A percentile compares a stretch with the other conserved stretches of the same genome.
Evolutionary conservation across 2,797 vertebrate species (phyloP).

Genomic region (Amphiprion clarkii): DNA sequence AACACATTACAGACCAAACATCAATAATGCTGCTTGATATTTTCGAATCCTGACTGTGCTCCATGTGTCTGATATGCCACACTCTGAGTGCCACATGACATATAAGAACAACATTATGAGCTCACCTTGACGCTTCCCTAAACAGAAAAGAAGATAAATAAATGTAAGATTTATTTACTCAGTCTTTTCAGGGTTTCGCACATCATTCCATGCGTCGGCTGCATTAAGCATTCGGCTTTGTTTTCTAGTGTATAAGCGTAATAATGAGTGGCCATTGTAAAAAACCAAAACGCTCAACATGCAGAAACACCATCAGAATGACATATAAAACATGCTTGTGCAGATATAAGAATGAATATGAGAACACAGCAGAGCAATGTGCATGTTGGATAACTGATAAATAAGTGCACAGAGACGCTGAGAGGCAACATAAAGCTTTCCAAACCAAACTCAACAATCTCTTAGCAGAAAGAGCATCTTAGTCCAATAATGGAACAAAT

Average conservation of each 20-base stretch:
- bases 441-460: slow-evolving; percentile 33
- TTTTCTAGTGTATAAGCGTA: neutral
- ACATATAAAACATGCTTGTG: slow-evolving; percentile 17
- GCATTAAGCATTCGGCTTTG: slow-evolving; percentile 6
- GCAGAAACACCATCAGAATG: slow-evolving; percentile 7
- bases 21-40: slow-evolving; percentile 1
- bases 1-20: slow-evolving; percentile 33
- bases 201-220: slow-evolving; percentile 36
- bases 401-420: slow-evolving; percentile 29
- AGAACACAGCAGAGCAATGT: slow-evolving; percentile 1
- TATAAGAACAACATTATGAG: slow-evolving; percentile 57
- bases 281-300: slow-evolving; percentile 22
- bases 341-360: slow-evolving; percentile 2
- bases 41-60: slow-evolving; percentile 5
- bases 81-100: slow-evolving; percentile 43
- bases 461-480: slow-evolving; percentile 14
- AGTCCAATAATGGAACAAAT: neutral
- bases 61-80: slow-evolving; percentile 38
- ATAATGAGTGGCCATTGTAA: neutral
- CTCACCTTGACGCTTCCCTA: slow-evolving; percentile 83
- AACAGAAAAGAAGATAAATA: slow-evolving; percentile 71
- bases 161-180: slow-evolving; percentile 74
- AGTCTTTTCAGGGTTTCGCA: slow-evolving; percentile 53
- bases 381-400: slow-evolving; percentile 15
- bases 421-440: slow-evolving; percentile 1